Base-by-base conservation (phyloP, 2,888 invertebrate genomes). In the Pheosia tremula region DNA sequence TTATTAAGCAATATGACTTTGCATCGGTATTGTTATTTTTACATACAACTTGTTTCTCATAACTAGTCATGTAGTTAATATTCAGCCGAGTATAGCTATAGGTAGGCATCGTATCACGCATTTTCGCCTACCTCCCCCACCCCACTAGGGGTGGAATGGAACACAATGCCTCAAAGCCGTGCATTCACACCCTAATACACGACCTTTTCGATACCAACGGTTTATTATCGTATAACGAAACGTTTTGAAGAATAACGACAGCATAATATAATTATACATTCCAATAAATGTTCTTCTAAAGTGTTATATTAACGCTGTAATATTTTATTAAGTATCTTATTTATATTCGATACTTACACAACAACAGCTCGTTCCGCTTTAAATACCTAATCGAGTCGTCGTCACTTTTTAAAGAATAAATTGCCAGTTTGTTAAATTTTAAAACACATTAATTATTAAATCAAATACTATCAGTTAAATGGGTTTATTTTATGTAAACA, bases 151-250 rank as follows among this genome's bases (percentile, higher is more conserved):
- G 77, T 58, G 74, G 61, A 62, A 67, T 61, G 71, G 60, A 78
- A 72, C 75, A 72, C 75, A 77, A 73, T 76, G 82, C 82, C 83
- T 82, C 81, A 79, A 79, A 76, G 77, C 71, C 74, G 74, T 78
- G 77, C 82, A 80, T 81, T 81, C 78, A 81, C 80, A 81, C 82
- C 24, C 24, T 82, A 75, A 81, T 69, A 78, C 67, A 72, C 75
- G 78, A 79, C 81, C 80, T 80, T 80, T 81, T 80, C 77, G 68
- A 74, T 77, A 74, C 69, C 71, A 75, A 72, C 71, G 71, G 76
- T 81, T 78, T 76, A 78, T 75, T 74, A 72, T 69, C 64, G 24
- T 7, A 41, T 13, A 56, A 8, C 8, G 56, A 41, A 56, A 56
- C 7, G 8, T 37, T 55, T 53, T 39, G 4, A 39, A 8, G 5